A percentile compares a stretch with the other conserved stretches of the same genome.
Evolutionary conservation across 2,888 invertebrate species (phyloP).

Genomic region (Anticlea derivata): DNA sequence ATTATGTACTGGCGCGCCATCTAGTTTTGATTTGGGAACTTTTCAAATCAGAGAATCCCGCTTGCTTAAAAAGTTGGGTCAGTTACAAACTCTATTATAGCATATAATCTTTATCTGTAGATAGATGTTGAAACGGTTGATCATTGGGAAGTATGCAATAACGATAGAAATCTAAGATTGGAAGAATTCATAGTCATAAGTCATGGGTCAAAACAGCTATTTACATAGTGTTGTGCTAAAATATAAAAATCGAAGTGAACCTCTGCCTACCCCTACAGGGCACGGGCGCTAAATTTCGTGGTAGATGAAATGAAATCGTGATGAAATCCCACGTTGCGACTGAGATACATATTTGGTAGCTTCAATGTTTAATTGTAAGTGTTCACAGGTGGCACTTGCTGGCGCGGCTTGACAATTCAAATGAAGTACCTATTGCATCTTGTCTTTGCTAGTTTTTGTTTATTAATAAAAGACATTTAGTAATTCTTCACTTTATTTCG

Average conservation of each 20-base stretch:
- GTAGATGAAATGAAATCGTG: too few species aligned
- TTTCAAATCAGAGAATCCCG: too few species aligned
- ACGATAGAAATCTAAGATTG: constrained; percentile 17
- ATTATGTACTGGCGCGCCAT: too few species aligned
- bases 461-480: too few species aligned
- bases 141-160: constrained; percentile 17
- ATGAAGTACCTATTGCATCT: too few species aligned
- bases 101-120: neutral
- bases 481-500: too few species aligned
- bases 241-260: neutral
- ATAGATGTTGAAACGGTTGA: neutral
- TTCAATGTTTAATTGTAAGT: neutral
- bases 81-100: too few species aligned
- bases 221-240: constrained; percentile 8
- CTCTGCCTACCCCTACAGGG: neutral
- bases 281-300: neutral
- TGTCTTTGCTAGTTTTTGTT: too few species aligned
- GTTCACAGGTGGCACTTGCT: neutral
- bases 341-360: neutral
- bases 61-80: too few species aligned
- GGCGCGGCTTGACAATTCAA: too few species aligned
- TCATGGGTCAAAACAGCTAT: constrained; percentile 5
- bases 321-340: constrained; percentile 3
- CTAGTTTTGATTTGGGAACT: too few species aligned
- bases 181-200: constrained; percentile 24